These are phyloP conservation scores for Tetropium fuscum DNA, from an alignment of 2,888 invertebrate genomes.

Conservation along the genomic window DNA sequence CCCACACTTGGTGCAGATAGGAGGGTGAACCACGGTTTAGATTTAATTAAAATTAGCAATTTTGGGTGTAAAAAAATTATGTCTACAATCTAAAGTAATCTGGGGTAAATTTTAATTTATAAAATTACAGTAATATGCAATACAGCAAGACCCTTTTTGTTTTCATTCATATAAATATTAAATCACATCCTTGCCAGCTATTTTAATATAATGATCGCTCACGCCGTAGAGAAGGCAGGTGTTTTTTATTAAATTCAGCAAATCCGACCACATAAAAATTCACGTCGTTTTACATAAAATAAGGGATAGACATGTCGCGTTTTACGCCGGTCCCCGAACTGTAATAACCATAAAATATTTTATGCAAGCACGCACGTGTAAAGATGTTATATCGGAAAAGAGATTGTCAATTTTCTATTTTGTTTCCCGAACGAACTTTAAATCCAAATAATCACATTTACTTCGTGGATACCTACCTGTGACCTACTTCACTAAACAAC, in stretches of 20 bases:
- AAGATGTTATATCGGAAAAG: conserved; percentile 34
- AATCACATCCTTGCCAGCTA: conserved; percentile 37
- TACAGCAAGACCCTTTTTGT: conserved; percentile 22
- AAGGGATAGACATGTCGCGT: conserved; percentile 33
- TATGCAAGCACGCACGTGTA: conserved; percentile 40
- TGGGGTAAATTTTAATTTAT: too few species aligned
- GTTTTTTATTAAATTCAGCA: conserved; percentile 42
- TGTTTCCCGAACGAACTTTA: conserved; percentile 29
- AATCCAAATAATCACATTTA: conserved; percentile 30
- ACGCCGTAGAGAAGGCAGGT: conserved; percentile 34
- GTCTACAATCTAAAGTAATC: too few species aligned
- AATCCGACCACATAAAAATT: conserved; percentile 37
- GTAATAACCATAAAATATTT: conserved; percentile 42
- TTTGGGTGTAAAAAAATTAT: too few species aligned
- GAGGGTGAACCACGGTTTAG: too few species aligned
- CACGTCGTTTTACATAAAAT: conserved; percentile 34
- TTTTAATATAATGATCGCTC: conserved; percentile 42
- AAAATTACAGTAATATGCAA: conserved; percentile 9
- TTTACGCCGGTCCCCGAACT: conserved; percentile 29
- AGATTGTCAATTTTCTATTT: conserved; percentile 33
- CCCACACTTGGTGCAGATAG: too few species aligned
- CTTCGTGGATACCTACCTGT: conserved; percentile 20
- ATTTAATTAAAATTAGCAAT: too few species aligned
- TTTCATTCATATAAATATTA: conserved; percentile 36
- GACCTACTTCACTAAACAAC: conserved; percentile 15